Percentiles rank a stretch among this genome's conserved stretches.
Conservation (phyloP, 2,113 vertebrate species). For the Halcyon senegalensis region DNA sequence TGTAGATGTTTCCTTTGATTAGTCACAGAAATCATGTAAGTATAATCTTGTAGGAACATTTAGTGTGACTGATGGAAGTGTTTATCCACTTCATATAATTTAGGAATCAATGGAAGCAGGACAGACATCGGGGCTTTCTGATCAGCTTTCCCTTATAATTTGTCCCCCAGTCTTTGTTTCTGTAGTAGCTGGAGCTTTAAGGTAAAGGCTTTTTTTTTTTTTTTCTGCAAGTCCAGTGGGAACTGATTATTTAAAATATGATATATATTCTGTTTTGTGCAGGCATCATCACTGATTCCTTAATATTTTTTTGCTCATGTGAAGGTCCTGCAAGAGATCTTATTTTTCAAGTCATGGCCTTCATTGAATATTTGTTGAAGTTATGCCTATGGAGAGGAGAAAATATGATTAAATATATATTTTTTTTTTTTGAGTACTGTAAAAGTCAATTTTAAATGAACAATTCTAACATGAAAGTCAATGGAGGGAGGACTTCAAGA, state of each 20-base stretch:
- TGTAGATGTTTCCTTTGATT: background rate
- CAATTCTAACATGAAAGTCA: background rate
- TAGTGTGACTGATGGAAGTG: background rate
- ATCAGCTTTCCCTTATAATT: background rate
- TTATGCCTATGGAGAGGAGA: background rate
- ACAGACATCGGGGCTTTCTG: background rate
- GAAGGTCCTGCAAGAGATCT: background rate
- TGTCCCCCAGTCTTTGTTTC: background rate
- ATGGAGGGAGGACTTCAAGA: background rate
- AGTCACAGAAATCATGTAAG: background rate
- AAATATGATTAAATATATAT: background rate
- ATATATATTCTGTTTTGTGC: background rate
- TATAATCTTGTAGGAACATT: background rate
- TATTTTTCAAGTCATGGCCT: background rate
- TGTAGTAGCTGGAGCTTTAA: background rate
- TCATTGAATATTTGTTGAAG: background rate
- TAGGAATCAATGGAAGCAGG: background rate
- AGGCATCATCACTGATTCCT: background rate
- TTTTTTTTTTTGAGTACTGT: background rate
- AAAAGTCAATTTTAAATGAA: background rate
- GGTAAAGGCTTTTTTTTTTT: background rate
- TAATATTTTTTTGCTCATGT: background rate
- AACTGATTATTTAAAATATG: background rate
- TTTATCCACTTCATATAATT: constrained; percentile 4
- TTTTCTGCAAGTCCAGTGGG: background rate